These are phyloP conservation scores for Allophyes oxyacanthae DNA, from an alignment of 2,888 invertebrate genomes.

Conservation along the genomic window DNA sequence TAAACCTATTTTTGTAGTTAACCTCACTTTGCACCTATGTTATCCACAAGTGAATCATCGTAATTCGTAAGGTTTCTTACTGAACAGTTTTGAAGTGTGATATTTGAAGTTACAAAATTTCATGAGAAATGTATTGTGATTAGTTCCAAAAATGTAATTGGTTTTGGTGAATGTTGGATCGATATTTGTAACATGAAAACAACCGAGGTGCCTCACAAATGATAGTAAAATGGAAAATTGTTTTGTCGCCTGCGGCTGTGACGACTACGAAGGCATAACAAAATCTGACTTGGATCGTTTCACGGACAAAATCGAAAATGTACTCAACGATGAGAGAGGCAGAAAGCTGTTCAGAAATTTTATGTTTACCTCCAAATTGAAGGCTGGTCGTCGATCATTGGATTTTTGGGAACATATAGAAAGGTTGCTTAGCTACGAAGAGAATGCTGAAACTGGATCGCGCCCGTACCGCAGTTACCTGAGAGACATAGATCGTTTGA, in stretches of 20 bases:
- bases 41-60: conserved; percentile 59
- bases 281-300: conserved; percentile 85
- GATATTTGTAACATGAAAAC: conserved; percentile 70
- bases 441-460: conserved; percentile 74
- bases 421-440: conserved; percentile 72
- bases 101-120: not conserved
- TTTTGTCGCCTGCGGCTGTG: conserved; percentile 84
- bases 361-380: conserved; percentile 81
- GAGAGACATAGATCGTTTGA: conserved; percentile 72
- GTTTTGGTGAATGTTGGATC: conserved; percentile 61
- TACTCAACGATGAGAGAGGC: conserved; percentile 83
- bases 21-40: conserved; percentile 78
- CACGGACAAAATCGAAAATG: conserved; percentile 87
- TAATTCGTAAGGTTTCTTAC: conserved; percentile 6
- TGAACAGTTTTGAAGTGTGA: not conserved
- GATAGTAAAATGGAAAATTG: conserved; percentile 83
- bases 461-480: conserved; percentile 68
- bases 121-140: conserved; percentile 25
- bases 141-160: conserved; percentile 28
- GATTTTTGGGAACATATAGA: conserved; percentile 83
- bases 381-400: conserved; percentile 75
- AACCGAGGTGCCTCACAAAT: conserved; percentile 65
- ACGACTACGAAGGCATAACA: conserved; percentile 79
- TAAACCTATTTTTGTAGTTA: conserved; percentile 82
- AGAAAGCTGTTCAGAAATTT: conserved; percentile 83